phyloP scores from a whole-genome alignment of 1,140 invertebrate species.

The Harpegnathos saltator region DNA sequence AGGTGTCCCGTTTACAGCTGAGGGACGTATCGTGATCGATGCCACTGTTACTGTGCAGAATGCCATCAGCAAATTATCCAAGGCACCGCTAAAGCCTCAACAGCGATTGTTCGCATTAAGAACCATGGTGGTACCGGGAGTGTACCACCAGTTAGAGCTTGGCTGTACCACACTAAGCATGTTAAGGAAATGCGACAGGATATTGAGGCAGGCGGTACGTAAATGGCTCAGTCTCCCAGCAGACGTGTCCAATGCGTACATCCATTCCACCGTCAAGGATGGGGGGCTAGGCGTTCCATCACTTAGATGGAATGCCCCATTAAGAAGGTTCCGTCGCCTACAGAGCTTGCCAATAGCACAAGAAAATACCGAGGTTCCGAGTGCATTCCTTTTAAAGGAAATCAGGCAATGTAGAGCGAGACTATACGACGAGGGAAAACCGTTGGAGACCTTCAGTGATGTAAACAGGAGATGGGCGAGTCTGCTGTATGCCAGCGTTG shows the following conservation, averaged over 20 bases:
- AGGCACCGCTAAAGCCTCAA: conserved; percentile 58
- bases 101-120: conserved; percentile 44
- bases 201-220: conserved; percentile 16
- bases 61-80: background rate
- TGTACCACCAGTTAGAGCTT: background rate
- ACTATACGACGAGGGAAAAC: conserved; percentile 12
- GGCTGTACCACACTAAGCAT: background rate
- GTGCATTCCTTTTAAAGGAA: conserved; percentile 11
- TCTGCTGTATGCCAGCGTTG: conserved; percentile 27
- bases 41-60: background rate
- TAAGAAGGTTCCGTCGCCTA: background rate
- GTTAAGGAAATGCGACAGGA: conserved; percentile 41
- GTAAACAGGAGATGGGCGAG: conserved; percentile 28
- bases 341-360: background rate
- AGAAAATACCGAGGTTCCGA: background rate
- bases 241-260: conserved; percentile 51
- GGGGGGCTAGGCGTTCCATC: conserved; percentile 58
- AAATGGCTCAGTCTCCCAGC: conserved; percentile 54
- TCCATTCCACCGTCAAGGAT: conserved; percentile 48
- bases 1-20: conserved; percentile 40
- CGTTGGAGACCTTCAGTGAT: conserved; percentile 25
- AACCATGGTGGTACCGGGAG: background rate
- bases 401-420: conserved; percentile 42
- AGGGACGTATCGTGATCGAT: background rate
- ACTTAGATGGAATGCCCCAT: conserved; percentile 13